Percentiles rank a stretch among this genome's conserved stretches.
Evolutionary conservation across 2,113 vertebrate species (phyloP).

Genomic region (Pachyramphus minor): DNA sequence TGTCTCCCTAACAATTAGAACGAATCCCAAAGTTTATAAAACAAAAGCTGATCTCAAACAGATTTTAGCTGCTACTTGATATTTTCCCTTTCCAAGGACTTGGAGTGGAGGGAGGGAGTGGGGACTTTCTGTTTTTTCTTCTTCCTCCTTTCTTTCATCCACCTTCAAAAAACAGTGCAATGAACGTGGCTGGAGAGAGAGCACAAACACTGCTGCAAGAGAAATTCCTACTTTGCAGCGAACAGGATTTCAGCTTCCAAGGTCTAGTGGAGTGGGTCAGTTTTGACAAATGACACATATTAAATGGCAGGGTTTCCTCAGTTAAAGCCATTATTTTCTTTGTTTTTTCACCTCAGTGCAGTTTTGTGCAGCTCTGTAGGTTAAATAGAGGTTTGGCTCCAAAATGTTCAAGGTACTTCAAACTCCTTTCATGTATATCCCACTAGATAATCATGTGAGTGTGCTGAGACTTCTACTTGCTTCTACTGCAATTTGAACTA

Average conservation of each 20-base stretch:
- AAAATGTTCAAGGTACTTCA: neutral
- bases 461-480: neutral
- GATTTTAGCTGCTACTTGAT: neutral
- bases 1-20: slow-evolving; percentile 51
- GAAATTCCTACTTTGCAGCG: neutral
- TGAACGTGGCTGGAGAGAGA: neutral
- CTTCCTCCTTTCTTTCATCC: neutral
- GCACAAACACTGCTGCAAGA: neutral
- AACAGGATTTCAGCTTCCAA: neutral
- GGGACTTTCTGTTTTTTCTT: fast-evolving
- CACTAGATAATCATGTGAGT: neutral
- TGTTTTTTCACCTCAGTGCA: neutral
- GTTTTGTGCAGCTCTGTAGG: neutral
- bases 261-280: neutral
- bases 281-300: fast-evolving
- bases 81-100: neutral
- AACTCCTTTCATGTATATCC: neutral
- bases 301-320: neutral
- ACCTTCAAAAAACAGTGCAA: neutral
- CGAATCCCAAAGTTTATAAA: slow-evolving; percentile 30
- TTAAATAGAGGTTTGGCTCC: neutral
- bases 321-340: neutral
- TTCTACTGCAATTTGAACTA: neutral
- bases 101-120: neutral
- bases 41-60: neutral